Base-by-base conservation (phyloP, 2,113 vertebrate genomes). In the Engystomops pustulosus region DNA sequence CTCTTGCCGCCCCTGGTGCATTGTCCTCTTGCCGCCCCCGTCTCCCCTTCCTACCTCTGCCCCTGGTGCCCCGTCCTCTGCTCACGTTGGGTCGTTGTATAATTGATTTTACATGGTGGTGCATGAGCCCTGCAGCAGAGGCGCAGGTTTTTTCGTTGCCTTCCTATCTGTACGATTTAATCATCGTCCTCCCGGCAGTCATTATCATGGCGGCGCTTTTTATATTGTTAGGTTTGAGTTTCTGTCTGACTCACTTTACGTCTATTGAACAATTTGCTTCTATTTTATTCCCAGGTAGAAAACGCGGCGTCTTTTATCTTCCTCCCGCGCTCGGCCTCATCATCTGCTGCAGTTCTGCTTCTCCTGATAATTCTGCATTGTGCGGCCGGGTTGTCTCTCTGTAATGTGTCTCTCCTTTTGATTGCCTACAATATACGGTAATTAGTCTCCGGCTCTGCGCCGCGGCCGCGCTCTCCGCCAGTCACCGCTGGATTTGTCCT, bases 251-350 rank as follows among this genome's bases (percentile, higher is more conserved):
- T 45, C 69, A 47, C 6, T 67, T 67, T 67, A 32, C 38, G 5
- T 25, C 23, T 47, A 72, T 44, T 72, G 69, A 45, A 72, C 6
- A 45, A 72, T 45, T 32, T 71, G 68, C n/a, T 72, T 44, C 69
- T 27, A 15, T 25, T 27, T 32, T 20, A 49, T 53, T 55, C 20
- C 18, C 47, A 20, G 47, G 27, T 55, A 36, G 15, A 23, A n/a
- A 30, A 41, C 36, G 45, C 36, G 7, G 17, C 47, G 10, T 44
- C 45, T 75, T 75, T 51, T 51, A 32, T 75, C 45, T 75, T 74
- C 70, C 34, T n/a, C 34, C 18, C 1, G 12, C 6, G 30, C 45
- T 9, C 25, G 25, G n/a, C 7, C 68, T 75, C 17, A 18, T 71
- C 23, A 44, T 71, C 68, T 44, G 36, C 36, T n/a, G n/a, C n/a